Evolutionary conservation across 2,113 vertebrate genomes (phyloP).

Genomic region (Thalassarche chlororhynchos): DNA sequence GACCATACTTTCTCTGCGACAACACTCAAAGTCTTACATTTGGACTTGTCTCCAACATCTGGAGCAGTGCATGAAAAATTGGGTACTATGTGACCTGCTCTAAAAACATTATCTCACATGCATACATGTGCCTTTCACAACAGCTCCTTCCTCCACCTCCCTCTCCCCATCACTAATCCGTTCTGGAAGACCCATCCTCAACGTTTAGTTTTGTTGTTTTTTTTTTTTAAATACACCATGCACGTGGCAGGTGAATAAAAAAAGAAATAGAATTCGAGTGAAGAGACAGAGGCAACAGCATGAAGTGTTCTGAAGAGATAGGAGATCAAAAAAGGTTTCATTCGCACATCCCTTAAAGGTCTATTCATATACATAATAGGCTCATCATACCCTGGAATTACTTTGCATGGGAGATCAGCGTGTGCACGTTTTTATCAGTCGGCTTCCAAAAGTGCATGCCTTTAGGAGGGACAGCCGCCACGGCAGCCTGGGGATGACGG

Average conservation of each 20-base stretch:
- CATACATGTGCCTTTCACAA: neutral
- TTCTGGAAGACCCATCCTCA: neutral
- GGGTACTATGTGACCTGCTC: neutral
- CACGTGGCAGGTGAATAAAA: neutral
- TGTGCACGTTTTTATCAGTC: neutral
- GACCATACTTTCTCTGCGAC: neutral
- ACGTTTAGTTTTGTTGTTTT: neutral
- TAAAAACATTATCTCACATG: neutral
- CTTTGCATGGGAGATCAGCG: neutral
- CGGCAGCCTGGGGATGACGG: accelerated
- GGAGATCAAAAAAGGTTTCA: constrained; percentile 5
- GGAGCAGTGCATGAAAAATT: neutral
- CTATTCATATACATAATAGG: constrained; percentile 1
- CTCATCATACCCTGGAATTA: constrained; percentile 2
- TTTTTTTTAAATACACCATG: neutral
- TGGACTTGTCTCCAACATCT: neutral
- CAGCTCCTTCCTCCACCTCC: neutral
- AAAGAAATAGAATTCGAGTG: neutral
- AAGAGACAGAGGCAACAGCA: neutral
- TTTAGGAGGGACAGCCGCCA: neutral
- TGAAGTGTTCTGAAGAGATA: constrained; percentile 28
- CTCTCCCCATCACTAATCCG: neutral
- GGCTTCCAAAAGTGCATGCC: neutral
- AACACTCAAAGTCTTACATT: neutral
- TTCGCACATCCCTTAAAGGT: constrained; percentile 15